Evolutionary conservation across 2,797 vertebrate genomes (phyloP).

Genomic region (Lacerta agilis): DNA sequence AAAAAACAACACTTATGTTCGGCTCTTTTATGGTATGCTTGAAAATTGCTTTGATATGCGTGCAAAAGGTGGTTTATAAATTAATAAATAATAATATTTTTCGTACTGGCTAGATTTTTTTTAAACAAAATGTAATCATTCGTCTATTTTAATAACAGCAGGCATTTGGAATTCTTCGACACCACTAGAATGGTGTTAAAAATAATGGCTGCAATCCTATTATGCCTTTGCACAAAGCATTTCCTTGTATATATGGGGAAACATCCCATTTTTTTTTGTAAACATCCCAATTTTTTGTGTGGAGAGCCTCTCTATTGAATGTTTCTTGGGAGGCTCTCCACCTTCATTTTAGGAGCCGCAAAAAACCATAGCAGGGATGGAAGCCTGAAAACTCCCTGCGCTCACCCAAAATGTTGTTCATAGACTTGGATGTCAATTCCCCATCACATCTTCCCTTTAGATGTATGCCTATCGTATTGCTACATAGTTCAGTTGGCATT

Average conservation of each 20-base stretch:
- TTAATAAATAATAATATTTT: neutral
- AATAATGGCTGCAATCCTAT: neutral
- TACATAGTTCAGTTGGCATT: conserved; percentile 11
- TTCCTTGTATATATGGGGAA: neutral
- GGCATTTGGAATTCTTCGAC: conserved; percentile 25
- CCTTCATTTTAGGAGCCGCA: neutral
- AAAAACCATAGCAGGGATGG: neutral
- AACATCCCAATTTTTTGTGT: neutral
- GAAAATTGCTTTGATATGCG: too few relatives aligned
- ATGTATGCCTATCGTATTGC: neutral
- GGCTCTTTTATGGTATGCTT: too few relatives aligned
- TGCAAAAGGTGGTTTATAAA: too few relatives aligned
- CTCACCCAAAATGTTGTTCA: neutral
- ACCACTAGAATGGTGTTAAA: neutral
- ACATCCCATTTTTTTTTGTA: neutral
- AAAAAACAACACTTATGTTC: too few relatives aligned
- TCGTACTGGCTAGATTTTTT: neutral
- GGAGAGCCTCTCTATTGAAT: neutral
- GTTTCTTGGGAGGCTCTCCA: neutral
- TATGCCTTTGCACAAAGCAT: neutral
- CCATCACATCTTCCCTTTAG: neutral
- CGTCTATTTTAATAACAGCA: conserved; percentile 33
- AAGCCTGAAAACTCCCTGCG: neutral
- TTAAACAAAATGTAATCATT: neutral
- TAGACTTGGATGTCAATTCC: neutral